A percentile compares a stretch with the other conserved stretches of the same genome.
Evolutionary conservation across 1,140 invertebrate genomes (phyloP).

Genomic region (Zeugodacus cucurbitae): DNA sequence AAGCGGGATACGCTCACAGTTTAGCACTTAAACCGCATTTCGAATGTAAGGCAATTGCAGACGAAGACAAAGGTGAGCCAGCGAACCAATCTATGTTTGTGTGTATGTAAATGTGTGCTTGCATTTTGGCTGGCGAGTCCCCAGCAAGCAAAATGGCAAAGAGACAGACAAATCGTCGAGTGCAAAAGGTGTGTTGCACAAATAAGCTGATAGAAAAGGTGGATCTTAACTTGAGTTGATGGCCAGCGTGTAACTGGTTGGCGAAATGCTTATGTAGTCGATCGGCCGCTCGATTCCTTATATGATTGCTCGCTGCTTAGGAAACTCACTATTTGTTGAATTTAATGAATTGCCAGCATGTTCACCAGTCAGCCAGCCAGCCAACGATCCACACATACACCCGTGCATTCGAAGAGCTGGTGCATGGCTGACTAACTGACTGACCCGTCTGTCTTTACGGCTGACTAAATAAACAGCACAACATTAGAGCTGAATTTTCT

Average conservation of each 20-base stretch:
- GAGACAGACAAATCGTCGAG: background rate
- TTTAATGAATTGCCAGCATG: slow-evolving; percentile 20
- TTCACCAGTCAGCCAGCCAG: background rate
- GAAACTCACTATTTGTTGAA: slow-evolving; percentile 8
- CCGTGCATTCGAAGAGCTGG: background rate
- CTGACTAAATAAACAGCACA: background rate
- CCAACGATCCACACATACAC: background rate
- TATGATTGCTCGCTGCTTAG: background rate
- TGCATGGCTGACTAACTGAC: background rate
- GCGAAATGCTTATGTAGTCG: background rate
- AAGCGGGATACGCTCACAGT: background rate
- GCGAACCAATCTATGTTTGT: background rate
- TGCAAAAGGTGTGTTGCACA: slow-evolving; percentile 15
- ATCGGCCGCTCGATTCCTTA: background rate
- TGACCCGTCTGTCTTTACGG: background rate
- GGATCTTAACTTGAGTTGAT: background rate
- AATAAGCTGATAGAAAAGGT: slow-evolving; percentile 24
- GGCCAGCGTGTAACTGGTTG: background rate
- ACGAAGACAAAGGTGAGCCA: slow-evolving; percentile 18
- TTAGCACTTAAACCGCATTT: background rate
- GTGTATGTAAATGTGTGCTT: background rate
- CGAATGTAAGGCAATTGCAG: slow-evolving; percentile 7
- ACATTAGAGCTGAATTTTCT: background rate
- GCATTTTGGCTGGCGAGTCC: background rate
- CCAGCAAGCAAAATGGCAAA: background rate